A percentile compares a stretch with the other conserved stretches of the same genome.
phyloP scores from a whole-genome alignment of 2,888 invertebrate genomes.

The Muscina levida region DNA sequence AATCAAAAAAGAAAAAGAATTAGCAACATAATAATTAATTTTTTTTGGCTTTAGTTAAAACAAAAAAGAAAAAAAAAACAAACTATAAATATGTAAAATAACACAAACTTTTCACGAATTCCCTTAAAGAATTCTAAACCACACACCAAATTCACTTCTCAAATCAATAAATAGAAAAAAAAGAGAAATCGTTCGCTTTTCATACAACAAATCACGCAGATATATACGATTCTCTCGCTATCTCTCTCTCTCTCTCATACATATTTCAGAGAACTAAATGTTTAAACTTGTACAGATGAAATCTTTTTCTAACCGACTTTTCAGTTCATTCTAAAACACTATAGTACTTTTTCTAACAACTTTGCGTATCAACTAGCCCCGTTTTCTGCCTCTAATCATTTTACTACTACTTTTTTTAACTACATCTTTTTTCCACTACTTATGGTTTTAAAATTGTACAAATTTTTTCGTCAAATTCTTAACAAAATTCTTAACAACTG shows the following conservation, averaged over 20 bases:
- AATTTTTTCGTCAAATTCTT: constrained; percentile 44
- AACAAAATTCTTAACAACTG: constrained; percentile 7
- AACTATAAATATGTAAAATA: constrained; percentile 1
- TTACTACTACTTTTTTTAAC: background rate
- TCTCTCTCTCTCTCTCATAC: too few relatives aligned
- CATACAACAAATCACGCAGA: constrained; percentile 38
- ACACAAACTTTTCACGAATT: constrained; percentile 52
- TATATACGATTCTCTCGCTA: constrained; percentile 23
- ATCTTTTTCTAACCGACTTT: background rate
- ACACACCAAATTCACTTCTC: constrained; percentile 67
- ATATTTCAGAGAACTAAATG: constrained; percentile 19
- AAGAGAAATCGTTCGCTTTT: constrained; percentile 40
- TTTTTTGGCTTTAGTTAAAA: constrained; percentile 45
- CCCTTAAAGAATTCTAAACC: constrained; percentile 22
- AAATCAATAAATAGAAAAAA: background rate
- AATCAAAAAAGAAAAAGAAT: background rate
- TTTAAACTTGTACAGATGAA: constrained; percentile 20
- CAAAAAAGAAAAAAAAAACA: constrained; percentile 43
- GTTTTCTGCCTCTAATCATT: too few relatives aligned
- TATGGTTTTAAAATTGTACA: constrained; percentile 31
- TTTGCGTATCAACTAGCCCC: background rate
- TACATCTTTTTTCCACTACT: constrained; percentile 18
- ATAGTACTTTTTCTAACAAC: background rate
- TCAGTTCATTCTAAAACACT: constrained; percentile 17
- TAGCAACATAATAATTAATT: background rate